Percentiles rank a stretch among this genome's conserved stretches.
Conservation (phyloP, 2,113 vertebrate species). For the Dolichotis patagonum region DNA sequence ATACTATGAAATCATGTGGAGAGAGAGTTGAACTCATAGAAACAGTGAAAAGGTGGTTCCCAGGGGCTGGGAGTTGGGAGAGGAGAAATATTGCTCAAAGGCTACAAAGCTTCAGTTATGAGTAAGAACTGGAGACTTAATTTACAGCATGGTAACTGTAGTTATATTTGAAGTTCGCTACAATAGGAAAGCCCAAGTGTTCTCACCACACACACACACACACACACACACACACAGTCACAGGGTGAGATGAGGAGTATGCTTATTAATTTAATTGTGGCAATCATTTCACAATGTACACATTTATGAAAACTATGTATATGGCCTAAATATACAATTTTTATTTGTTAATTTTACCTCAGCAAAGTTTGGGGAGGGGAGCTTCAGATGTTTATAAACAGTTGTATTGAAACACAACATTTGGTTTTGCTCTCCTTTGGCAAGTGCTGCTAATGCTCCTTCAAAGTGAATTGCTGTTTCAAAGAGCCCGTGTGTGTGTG, state of each 20-base stretch:
- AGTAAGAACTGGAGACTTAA: neutral
- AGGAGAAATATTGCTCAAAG: neutral
- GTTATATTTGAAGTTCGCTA: slow-evolving; percentile 6
- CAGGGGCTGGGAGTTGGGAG: neutral
- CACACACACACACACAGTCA: too few relatives aligned
- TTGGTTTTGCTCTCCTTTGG: neutral
- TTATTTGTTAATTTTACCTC: neutral
- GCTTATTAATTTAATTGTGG: neutral
- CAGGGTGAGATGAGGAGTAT: neutral
- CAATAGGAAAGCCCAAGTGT: neutral
- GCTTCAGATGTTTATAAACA: neutral
- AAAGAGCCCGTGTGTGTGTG: too few relatives aligned
- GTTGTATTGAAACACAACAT: neutral
- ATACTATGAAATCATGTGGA: neutral
- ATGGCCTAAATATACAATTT: neutral
- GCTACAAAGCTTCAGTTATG: neutral
- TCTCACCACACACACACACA: neutral
- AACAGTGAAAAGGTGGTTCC: neutral
- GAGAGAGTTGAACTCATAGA: neutral
- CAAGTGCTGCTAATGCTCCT: neutral
- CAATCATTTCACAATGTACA: neutral
- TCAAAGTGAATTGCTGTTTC: neutral
- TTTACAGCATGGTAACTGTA: neutral
- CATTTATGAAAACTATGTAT: neutral
- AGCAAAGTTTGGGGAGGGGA: neutral